These are phyloP conservation scores for Leptinotarsa undecemlineata DNA, from an alignment of 1,140 invertebrate species.

Conservation along the genomic window DNA sequence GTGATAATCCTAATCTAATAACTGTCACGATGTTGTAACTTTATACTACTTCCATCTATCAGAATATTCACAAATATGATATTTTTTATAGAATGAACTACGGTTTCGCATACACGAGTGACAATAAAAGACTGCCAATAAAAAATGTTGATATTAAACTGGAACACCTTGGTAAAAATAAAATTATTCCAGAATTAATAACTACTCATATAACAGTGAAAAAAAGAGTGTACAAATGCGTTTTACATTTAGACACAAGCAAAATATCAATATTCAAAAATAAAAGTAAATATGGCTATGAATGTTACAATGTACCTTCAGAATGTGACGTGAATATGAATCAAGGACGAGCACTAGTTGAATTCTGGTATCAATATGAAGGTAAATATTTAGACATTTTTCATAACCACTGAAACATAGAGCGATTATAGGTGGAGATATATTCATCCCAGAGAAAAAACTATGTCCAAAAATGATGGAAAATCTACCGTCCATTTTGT, in stretches of 20 bases:
- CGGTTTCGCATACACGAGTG: constrained; percentile 45
- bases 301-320: constrained; percentile 36
- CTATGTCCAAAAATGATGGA: constrained; percentile 32
- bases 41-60: not conserved
- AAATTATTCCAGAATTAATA: constrained; percentile 37
- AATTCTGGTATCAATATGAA: constrained; percentile 39
- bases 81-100: constrained; percentile 46
- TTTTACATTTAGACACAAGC: constrained; percentile 27
- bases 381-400: constrained; percentile 14
- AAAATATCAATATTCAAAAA: constrained; percentile 17
- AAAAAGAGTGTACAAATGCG: not conserved
- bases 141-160: constrained; percentile 44
- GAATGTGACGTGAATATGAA: constrained; percentile 41
- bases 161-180: constrained; percentile 35
- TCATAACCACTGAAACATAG: not conserved
- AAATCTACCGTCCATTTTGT: constrained; percentile 32
- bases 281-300: constrained; percentile 31
- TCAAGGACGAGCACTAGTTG: constrained; percentile 38
- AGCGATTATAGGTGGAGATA: constrained; percentile 15
- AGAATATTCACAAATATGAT: not conserved
- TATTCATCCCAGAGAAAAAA: constrained; percentile 19
- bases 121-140: constrained; percentile 39
- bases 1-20: no score
- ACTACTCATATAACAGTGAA: constrained; percentile 8
- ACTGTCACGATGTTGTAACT: no score